Percentiles rank a stretch among this genome's conserved stretches.
Conservation (phyloP, 92 coral and sea anemone species). For the Muricea muricata region DNA sequence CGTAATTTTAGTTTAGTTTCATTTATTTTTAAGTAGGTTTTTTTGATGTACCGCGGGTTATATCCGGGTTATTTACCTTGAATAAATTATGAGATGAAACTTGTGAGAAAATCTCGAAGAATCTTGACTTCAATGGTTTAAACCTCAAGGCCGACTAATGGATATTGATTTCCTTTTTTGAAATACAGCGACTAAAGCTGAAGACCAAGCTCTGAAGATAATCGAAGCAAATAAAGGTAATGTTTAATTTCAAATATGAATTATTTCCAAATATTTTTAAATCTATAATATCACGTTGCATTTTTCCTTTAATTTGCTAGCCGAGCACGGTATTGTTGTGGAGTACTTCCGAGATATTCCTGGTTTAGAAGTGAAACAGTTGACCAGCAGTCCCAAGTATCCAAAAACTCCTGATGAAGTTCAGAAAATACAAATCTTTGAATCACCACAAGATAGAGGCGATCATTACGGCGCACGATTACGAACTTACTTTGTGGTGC, state of each 20-base stretch:
- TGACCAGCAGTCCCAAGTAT: conserved; percentile 5
- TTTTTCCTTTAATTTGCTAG: neutral
- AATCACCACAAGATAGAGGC: neutral
- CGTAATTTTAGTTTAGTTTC: neutral
- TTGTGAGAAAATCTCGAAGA: too few relatives aligned
- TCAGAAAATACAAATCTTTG: conserved; percentile 7
- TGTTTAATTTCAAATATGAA: too few relatives aligned
- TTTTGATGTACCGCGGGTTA: too few relatives aligned
- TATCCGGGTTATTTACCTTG: too few relatives aligned
- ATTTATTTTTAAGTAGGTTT: too few relatives aligned
- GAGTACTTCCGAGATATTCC: conserved; percentile 10
- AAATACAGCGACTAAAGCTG: conserved; percentile 9
- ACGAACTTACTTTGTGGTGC: conserved; percentile 11
- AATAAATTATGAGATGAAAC: too few relatives aligned
- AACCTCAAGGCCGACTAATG: too few relatives aligned
- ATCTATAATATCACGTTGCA: too few relatives aligned
- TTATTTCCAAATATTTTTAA: too few relatives aligned
- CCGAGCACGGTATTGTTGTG: conserved; percentile 18
- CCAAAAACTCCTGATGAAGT: conserved; percentile 15
- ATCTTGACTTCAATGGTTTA: too few relatives aligned
- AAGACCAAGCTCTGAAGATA: neutral
- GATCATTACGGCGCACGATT: conserved; percentile 20
- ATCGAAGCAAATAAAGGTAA: neutral
- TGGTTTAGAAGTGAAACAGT: conserved; percentile 12
- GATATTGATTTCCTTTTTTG: neutral